These are phyloP conservation scores for Phainopepla nitens DNA, from an alignment of 2,113 vertebrate genomes.

Conservation along the genomic window DNA sequence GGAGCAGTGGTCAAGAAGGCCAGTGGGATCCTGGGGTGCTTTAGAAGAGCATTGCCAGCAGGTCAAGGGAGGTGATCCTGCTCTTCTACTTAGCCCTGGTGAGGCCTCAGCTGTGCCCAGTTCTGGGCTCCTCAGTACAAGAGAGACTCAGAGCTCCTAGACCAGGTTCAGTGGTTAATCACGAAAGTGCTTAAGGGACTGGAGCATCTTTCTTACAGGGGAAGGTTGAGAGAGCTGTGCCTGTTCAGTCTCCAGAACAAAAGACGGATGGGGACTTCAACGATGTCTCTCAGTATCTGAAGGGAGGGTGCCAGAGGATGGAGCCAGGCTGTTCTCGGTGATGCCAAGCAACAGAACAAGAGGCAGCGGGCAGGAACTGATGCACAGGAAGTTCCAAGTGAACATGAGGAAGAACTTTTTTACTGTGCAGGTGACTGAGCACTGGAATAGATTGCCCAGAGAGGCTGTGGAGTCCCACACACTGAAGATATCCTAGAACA, in stretches of 20 bases:
- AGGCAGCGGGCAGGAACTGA: neutral
- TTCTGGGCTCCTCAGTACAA: neutral
- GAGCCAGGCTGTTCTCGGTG: rapidly evolving
- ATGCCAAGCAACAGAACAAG: neutral
- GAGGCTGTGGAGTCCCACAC: neutral
- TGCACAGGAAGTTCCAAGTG: neutral
- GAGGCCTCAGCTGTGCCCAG: neutral
- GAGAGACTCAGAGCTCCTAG: neutral
- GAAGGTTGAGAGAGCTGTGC: neutral
- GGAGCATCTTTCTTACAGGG: neutral
- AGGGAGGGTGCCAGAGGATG: neutral
- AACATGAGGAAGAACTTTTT: neutral
- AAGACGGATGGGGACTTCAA: neutral
- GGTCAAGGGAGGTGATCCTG: rapidly evolving
- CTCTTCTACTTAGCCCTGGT: too few species aligned
- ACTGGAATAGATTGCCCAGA: neutral
- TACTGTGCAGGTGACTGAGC: rapidly evolving
- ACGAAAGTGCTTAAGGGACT: neutral
- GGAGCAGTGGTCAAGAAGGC: neutral
- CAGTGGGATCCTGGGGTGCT: neutral
- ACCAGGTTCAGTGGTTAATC: neutral
- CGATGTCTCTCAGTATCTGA: rapidly evolving
- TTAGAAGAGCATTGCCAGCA: neutral
- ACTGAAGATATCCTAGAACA: neutral
- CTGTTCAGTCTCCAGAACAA: neutral